phyloP scores from a whole-genome alignment of 1,140 invertebrate species.

The Popillia japonica region DNA sequence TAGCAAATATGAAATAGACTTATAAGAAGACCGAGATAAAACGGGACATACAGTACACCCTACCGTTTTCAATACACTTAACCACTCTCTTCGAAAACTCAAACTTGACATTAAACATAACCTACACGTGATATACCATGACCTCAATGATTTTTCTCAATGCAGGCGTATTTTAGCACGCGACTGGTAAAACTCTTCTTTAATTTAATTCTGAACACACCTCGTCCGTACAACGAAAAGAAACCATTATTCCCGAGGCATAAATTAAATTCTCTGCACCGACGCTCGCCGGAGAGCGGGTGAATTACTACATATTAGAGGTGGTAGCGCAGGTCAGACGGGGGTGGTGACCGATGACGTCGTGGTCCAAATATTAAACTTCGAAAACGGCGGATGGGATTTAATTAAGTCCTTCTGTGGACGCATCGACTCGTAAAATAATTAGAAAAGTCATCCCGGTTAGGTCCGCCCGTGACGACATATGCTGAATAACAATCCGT shows the following conservation, averaged over 20 bases:
- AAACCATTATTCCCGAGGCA: slow-evolving; percentile 10
- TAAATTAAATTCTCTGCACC: neutral
- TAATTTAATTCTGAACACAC: slow-evolving; percentile 5
- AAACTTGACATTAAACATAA: too few relatives aligned
- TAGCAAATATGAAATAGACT: too few relatives aligned
- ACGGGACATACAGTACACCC: too few relatives aligned
- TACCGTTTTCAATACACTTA: too few relatives aligned
- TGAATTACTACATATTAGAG: neutral
- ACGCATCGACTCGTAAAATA: slow-evolving; percentile 18
- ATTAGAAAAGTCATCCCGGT: slow-evolving; percentile 8
- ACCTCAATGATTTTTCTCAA: too few relatives aligned
- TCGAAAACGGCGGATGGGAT: slow-evolving; percentile 4
- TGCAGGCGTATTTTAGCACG: neutral
- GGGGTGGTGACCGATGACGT: slow-evolving; percentile 4
- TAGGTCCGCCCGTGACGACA: neutral
- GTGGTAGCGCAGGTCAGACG: neutral
- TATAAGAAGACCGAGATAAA: too few relatives aligned
- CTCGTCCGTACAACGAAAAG: neutral
- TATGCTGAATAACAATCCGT: slow-evolving; percentile 2
- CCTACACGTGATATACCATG: too few relatives aligned
- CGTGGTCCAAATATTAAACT: slow-evolving; percentile 4
- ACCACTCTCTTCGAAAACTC: too few relatives aligned
- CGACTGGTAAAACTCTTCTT: neutral
- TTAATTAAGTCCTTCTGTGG: slow-evolving; percentile 14
- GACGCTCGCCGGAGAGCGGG: neutral